A percentile compares a stretch with the other conserved stretches of the same genome.
These are phyloP conservation scores for Agrotis segetum DNA, from an alignment of 2,888 invertebrate species.

Conservation along the genomic window DNA sequence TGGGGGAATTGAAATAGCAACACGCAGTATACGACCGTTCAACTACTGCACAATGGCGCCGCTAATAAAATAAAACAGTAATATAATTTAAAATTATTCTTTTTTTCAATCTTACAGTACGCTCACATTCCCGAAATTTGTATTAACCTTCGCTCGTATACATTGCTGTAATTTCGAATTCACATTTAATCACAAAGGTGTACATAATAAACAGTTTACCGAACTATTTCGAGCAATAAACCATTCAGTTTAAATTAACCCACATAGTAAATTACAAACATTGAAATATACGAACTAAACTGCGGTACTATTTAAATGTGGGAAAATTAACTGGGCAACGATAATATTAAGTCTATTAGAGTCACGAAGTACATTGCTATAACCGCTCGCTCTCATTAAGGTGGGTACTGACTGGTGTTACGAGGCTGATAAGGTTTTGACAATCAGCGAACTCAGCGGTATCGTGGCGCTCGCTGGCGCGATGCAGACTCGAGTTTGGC, in stretches of 20 bases:
- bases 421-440: no score
- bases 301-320: conserved; percentile 58
- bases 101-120: conserved; percentile 11
- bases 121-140: background rate
- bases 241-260: conserved; percentile 54
- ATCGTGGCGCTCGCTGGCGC: no score
- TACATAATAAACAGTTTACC: conserved; percentile 17
- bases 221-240: conserved; percentile 47
- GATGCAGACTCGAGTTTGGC: no score
- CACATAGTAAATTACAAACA: conserved; percentile 56
- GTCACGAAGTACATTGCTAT: conserved; percentile 80
- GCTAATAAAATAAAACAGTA: no score
- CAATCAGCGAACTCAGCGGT: no score
- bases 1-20: no score
- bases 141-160: conserved; percentile 1
- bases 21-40: no score
- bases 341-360: conserved; percentile 79
- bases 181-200: conserved; percentile 14
- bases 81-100: background rate
- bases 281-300: conserved; percentile 52
- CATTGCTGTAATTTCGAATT: conserved; percentile 4
- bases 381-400: conserved; percentile 76
- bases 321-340: conserved; percentile 73
- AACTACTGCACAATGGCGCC: no score
- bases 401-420: no score